Evolutionary conservation across 2,113 vertebrate species (phyloP), one percentile per base, ranked within the genome.

Genomic region (Poeciliopsis occidentalis): DNA sequence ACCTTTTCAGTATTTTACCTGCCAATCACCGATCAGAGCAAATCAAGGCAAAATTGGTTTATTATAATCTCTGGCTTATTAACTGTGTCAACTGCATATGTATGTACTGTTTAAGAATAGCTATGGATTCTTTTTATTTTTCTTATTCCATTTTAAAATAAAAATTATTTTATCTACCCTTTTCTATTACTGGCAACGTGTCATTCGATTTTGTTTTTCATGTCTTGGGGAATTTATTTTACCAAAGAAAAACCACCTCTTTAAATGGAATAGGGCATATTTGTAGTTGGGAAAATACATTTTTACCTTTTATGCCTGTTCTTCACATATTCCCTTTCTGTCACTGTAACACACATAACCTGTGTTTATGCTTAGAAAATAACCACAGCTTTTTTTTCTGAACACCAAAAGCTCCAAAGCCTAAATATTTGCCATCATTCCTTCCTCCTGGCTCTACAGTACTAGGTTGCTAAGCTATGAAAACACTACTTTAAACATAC

Each of bases 291-390:
- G 10, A 1, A 61, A 26, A 61, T 26, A 26, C 5, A 69, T 71
- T 31, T 10, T 74, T 69, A 61, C 78, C 37, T 65, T 47, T 69
- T n/a, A 47, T 47, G 10, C 39, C 39, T 41, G 39, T 41, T 15
- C 39, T 10, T 41, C 13, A 41, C 4, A 12, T 10, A 41, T 76
- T 4, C 24, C 72, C 32, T 44, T 34, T 57, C 44, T 75, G 78
- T 71, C 73, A 80, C 4, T 27, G 34, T 67, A 63, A 29, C 67
- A 79, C 79, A 84, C 71, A 79, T 60, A 73, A 17, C 60, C 22
- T 51, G 67, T 71, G 73, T 78, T 76, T 83, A 78, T 80, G 78
- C 79, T 81, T 78, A 83, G 81, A 85, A 88, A 89, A 87, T 73
- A 81, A 78, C 88, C 85, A 78, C 17, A 8, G 80, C 85, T 78